Evolutionary conservation across 92 coral and sea anemone species (phyloP), one percentile per base, ranked within the genome.

Genomic region (Porites lobata): DNA sequence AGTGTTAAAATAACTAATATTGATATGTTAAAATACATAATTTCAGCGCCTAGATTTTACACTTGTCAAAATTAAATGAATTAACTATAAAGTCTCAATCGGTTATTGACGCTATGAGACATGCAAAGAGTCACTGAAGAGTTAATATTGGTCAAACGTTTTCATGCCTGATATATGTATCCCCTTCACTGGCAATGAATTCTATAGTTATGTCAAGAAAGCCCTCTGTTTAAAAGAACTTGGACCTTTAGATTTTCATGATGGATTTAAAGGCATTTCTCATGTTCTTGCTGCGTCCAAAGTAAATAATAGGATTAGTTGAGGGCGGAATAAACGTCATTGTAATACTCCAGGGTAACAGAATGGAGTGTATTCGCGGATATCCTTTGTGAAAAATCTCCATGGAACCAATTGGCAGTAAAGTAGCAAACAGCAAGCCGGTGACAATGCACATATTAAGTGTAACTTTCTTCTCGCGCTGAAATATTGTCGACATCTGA

Each of bases 391-490:
- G 12, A 17, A 78, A 3, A 47, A 10, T 8, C 20, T 59, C 15
- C 52, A 57, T 8, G 7, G 24, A 59, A 2, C 58, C 4, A 14
- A 10, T 4, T 17, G 82, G 70, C 54, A 22, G 8, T 15, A 78
- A 7, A 6, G 29, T 43, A 78, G 9, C 57, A 50, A 62, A 2
- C 59, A 59, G 56, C 9, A 59, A 8, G 26, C 59, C 17, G 53
- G 70, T 17, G 29, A 78, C 57, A 17, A 78, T 12, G 8, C 22
- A 26, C 82, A 78, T 29, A 47, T 59, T 24, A 8, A 32, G 14
- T 2, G 82, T 52, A 5, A 78, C 70, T 19, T 61, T 61, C 82
- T 15, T 78, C 57, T 78, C 82, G 11, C 82, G 71, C 70, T 61
- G 82, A 66, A 78, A 59, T 38, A 62, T 1, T 50, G 24, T 47